Conservation (phyloP, 2,113 vertebrate species). For the Loxodonta africana region DNA sequence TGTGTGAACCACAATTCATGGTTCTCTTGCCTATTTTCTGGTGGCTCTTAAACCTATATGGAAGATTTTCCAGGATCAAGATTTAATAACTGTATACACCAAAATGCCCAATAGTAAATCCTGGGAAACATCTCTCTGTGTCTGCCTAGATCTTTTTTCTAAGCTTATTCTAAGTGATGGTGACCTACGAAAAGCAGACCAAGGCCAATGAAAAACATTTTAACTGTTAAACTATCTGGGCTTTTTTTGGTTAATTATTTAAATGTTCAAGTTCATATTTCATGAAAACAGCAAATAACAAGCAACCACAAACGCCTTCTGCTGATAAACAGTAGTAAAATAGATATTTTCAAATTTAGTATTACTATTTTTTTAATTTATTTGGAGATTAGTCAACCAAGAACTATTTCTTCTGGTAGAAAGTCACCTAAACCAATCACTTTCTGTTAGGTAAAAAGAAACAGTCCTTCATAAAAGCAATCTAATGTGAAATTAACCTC, state of each 20-base stretch:
- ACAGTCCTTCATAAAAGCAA: conserved; percentile 6
- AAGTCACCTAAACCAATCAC: neutral
- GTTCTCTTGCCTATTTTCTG: neutral
- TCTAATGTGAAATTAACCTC: conserved; percentile 46
- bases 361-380: neutral
- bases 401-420: conserved; percentile 42
- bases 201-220: neutral
- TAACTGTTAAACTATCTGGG: neutral
- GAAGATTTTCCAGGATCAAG: neutral
- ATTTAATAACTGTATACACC: neutral
- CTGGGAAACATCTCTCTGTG: neutral
- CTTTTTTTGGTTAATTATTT: conserved; percentile 44
- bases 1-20: neutral
- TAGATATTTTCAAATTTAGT: conserved; percentile 12
- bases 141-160: neutral
- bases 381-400: conserved; percentile 46
- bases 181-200: neutral
- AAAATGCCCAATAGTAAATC: conserved; percentile 11
- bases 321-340: conserved; percentile 1
- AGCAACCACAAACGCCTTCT: neutral
- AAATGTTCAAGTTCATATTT: conserved; percentile 50
- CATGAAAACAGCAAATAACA: conserved; percentile 38
- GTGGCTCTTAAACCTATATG: conserved; percentile 44
- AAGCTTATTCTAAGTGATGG: conserved; percentile 40
- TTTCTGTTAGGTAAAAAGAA: neutral